A percentile compares a stretch with the other conserved stretches of the same genome.
phyloP scores from a whole-genome alignment of 2,113 vertebrate species.

The Rafetus swinhoei region DNA sequence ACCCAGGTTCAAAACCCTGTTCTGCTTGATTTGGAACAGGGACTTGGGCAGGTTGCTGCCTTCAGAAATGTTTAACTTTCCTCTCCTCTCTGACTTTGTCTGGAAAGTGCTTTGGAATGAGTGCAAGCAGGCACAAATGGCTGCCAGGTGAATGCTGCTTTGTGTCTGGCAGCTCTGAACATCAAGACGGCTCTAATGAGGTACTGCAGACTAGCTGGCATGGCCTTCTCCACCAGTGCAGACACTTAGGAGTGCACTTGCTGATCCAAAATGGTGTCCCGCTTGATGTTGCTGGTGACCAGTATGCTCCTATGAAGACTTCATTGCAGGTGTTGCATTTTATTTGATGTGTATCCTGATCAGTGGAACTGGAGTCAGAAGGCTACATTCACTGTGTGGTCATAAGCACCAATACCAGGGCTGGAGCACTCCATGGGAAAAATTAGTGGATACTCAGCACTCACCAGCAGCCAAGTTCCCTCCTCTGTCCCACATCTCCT shows the following conservation, averaged over 20 bases:
- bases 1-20: neutral
- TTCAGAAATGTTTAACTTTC: neutral
- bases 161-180: neutral
- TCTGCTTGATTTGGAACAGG: neutral
- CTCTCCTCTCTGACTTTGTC: neutral
- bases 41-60: neutral
- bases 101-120: neutral
- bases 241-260: accelerated
- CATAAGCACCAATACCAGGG: too few species aligned
- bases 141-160: neutral
- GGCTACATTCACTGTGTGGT: neutral
- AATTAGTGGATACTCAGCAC: too few species aligned
- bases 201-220: neutral
- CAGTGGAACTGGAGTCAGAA: neutral
- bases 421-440: too few species aligned
- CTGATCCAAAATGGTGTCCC: neutral
- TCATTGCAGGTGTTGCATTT: neutral
- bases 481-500: too few species aligned
- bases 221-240: neutral
- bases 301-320: slow-evolving; percentile 33
- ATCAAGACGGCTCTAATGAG: neutral
- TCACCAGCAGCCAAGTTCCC: too few species aligned
- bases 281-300: slow-evolving; percentile 29
- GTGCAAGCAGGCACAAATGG: neutral
- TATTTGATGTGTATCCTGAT: neutral